Evolutionary conservation across 2,888 invertebrate genomes (phyloP).

Genomic region (Mythimna pallens): DNA sequence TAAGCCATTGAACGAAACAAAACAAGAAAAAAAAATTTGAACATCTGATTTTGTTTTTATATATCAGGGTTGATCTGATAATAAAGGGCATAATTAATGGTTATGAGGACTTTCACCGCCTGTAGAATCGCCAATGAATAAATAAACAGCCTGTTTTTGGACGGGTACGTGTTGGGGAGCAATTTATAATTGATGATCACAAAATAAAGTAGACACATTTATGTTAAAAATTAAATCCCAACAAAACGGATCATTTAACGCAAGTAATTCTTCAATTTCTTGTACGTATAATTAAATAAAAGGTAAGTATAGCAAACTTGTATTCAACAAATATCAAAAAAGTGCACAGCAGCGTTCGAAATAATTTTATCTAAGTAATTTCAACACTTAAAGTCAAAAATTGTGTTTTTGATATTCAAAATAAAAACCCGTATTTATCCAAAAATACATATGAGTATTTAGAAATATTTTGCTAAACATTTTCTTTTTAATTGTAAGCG

Average conservation of each 20-base stretch:
- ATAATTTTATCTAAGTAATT: not conserved
- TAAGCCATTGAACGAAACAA: not conserved
- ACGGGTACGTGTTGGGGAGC: too few species aligned
- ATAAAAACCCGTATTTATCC: slow-evolving; percentile 20
- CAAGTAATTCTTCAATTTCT: not conserved
- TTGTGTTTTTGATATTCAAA: not conserved
- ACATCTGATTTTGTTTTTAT: not conserved
- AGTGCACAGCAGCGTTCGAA: not conserved
- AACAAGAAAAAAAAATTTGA: not conserved
- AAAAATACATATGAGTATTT: not conserved
- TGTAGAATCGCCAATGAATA: not conserved
- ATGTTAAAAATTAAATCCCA: not conserved
- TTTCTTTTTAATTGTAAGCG: not conserved
- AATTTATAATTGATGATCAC: too few species aligned
- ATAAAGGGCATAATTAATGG: not conserved
- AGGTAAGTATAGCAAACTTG: not conserved
- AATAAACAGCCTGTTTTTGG: not conserved
- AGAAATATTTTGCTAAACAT: not conserved
- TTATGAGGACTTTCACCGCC: not conserved
- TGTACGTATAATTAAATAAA: not conserved
- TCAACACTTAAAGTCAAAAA: not conserved
- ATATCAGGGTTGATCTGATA: not conserved
- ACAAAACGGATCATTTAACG: not conserved
- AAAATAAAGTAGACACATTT: not conserved
- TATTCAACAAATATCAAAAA: not conserved